Conservation (phyloP, 2,888 invertebrate genomes). For the Eristalis tenax region DNA sequence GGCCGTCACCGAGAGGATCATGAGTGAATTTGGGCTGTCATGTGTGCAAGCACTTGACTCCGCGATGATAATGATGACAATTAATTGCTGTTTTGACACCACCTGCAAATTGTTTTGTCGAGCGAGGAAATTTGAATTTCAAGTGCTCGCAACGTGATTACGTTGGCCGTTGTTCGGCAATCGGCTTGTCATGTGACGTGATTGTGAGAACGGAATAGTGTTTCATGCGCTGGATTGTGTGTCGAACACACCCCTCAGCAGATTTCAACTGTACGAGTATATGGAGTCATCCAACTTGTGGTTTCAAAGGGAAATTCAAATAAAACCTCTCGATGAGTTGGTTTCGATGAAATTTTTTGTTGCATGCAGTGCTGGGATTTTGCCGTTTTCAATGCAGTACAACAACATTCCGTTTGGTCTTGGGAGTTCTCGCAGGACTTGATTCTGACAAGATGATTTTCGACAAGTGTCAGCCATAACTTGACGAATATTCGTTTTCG, state of each 20-base stretch:
- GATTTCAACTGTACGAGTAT: too few species aligned
- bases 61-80: neutral
- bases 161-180: neutral
- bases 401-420: too few species aligned
- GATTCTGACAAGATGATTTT: too few species aligned
- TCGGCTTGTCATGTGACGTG: neutral
- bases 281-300: too few species aligned
- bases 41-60: constrained; percentile 12
- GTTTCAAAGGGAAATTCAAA: too few species aligned
- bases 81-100: constrained; percentile 4
- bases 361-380: too few species aligned
- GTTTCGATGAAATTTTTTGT: too few species aligned
- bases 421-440: too few species aligned
- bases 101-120: neutral
- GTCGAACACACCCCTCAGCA: neutral
- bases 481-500: too few species aligned
- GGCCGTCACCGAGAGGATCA: neutral
- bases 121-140: neutral
- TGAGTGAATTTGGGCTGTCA: constrained; percentile 2
- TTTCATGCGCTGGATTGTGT: neutral
- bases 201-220: neutral
- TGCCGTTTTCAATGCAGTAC: too few species aligned
- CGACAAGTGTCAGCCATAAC: too few species aligned
- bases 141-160: neutral
- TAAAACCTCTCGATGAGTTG: too few species aligned